Evolutionary conservation across 2,113 vertebrate species (phyloP).

Genomic region (Sisor rabdophorus): DNA sequence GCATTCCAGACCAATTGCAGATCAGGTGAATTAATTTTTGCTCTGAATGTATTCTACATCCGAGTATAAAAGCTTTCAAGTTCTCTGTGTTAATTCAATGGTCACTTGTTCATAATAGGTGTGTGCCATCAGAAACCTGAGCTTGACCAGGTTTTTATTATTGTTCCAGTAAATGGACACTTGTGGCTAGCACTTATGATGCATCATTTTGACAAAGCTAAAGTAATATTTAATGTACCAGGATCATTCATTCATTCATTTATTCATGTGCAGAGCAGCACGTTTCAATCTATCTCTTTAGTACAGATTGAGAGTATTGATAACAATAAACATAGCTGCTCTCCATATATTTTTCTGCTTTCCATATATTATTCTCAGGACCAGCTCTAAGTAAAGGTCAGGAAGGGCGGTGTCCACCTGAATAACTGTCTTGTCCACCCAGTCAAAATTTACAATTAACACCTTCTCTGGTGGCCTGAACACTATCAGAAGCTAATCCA

Average conservation of each 20-base stretch:
- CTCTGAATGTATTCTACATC: conserved; percentile 59
- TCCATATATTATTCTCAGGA: neutral
- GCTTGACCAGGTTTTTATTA: conserved; percentile 64
- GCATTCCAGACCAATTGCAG: conserved; percentile 60
- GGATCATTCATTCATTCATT: conserved; percentile 5
- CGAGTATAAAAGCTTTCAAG: conserved; percentile 69
- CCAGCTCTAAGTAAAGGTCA: no score
- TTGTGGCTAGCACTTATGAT: conserved; percentile 58
- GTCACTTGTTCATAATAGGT: conserved; percentile 65
- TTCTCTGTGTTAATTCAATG: conserved; percentile 65
- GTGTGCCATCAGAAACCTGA: conserved; percentile 57
- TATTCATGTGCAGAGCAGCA: neutral
- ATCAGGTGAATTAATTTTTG: conserved; percentile 61
- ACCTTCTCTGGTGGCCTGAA: no score
- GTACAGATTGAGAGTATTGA: no score
- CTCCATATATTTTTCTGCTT: neutral
- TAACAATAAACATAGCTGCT: neutral
- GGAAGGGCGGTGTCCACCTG: no score
- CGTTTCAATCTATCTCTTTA: neutral
- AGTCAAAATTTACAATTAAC: no score
- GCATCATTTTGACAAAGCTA: conserved; percentile 59
- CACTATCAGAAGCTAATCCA: no score
- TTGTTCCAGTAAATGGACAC: conserved; percentile 60
- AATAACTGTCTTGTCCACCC: no score
- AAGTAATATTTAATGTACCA: conserved; percentile 52